Evolutionary conservation across 2,888 invertebrate genomes (phyloP), one percentile per base, ranked within the genome.

Genomic region (Anthoptus insignis): DNA sequence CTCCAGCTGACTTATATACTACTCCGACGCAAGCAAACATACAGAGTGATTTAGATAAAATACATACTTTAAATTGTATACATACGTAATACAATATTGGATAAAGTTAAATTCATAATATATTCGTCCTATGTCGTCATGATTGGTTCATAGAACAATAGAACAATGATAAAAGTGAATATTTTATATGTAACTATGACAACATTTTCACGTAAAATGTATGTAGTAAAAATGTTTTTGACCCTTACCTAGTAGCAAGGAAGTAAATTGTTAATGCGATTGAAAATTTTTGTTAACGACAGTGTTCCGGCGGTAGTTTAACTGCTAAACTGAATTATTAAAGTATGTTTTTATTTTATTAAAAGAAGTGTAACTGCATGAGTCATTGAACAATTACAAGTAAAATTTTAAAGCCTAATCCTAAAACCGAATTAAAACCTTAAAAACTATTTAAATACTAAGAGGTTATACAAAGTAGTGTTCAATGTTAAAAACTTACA

Each of bases 1-100:
- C 78, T 83, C 88, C 88, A 88, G 88, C 88, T 84, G 88, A 71
- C 79, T 76, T 81, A 79, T 24, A 59, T 74, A 71, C 77, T 82
- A 83, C 59, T 60, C 61, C 52, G 61, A 22, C 54, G 42, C 45
- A n/a, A 52, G 14, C 21, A 14, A 14, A 9, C 22, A 53, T n/a
- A 39, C 11, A 16, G 54, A 27, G 5, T 27, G 27, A 39, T 54
- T 22, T 39, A 7, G 1, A 42, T 39, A 71, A 79, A 80, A 81
- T 42, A 42, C 42, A 42, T 42, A 42, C 42, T 42, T 42, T 42
- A 42, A 42, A 3, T 4, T 39, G 27, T 27, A 5, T 5, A 27
- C 27, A 27, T 27, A 27, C n/a, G n/a, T n/a, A n/a, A n/a, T n/a
- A n/a, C n/a, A n/a, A n/a, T n/a, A n/a, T n/a, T n/a, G n/a, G n/a